phyloP scores from a whole-genome alignment of 1,140 invertebrate genomes.

The Sitobion miscanthi region DNA sequence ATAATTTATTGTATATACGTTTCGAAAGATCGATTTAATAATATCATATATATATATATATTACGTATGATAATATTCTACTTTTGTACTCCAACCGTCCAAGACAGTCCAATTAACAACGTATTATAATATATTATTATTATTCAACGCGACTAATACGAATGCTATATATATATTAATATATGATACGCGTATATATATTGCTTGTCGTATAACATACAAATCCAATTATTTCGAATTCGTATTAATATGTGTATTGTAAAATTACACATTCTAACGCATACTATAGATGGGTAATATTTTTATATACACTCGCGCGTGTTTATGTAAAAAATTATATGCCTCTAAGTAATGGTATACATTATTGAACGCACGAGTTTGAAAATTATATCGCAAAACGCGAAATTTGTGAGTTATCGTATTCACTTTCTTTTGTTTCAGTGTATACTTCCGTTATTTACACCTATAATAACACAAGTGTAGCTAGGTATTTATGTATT shows the following conservation, averaged over 20 bases:
- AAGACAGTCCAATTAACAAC: slow-evolving; percentile 13
- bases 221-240: slow-evolving; percentile 14
- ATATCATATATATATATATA: not conserved
- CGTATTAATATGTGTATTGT: not conserved
- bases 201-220: not conserved
- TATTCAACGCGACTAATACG: not conserved
- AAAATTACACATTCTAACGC: not conserved
- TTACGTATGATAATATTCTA: not conserved
- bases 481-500: not conserved
- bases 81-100: not conserved
- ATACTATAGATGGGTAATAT: not conserved
- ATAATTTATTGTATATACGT: not conserved
- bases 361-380: not conserved
- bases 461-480: not conserved
- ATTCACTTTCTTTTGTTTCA: not conserved
- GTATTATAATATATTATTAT: not conserved
- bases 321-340: too few relatives aligned
- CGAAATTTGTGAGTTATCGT: not conserved
- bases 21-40: not conserved
- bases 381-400: not conserved
- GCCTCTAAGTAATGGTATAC: too few relatives aligned
- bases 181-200: not conserved
- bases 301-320: too few relatives aligned
- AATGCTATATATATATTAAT: not conserved
- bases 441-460: not conserved